phyloP scores from a whole-genome alignment of 1,140 invertebrate genomes.

The Heterodera carotae region DNA sequence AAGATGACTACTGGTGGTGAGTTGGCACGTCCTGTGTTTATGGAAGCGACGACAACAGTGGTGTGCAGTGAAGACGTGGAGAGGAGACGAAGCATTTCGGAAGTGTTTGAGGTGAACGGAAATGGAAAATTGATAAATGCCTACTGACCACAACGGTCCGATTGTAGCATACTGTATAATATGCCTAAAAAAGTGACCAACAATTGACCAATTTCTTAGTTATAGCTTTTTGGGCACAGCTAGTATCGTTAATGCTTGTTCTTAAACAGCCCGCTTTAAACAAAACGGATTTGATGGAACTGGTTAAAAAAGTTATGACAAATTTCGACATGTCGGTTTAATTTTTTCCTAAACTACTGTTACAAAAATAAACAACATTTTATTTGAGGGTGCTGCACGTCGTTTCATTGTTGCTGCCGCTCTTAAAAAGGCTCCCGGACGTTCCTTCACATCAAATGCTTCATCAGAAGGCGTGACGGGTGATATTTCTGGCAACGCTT shows the following conservation, averaged over 20 bases:
- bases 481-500: neutral
- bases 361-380: too few species aligned
- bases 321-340: too few species aligned
- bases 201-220: too few species aligned
- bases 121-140: neutral
- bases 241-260: too few species aligned
- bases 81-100: constrained; percentile 37
- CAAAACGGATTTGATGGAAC: too few species aligned
- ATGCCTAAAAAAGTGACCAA: too few species aligned
- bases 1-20: constrained; percentile 2
- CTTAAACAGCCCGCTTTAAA: too few species aligned
- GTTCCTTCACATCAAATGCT: neutral
- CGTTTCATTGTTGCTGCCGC: neutral
- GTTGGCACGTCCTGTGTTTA: neutral
- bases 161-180: too few species aligned
- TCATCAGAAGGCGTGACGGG: neutral
- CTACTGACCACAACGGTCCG: too few species aligned
- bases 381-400: constrained; percentile 1
- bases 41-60: neutral
- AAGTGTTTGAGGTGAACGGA: constrained; percentile 37
- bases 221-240: too few species aligned
- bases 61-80: neutral
- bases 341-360: too few species aligned
- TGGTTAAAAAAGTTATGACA: too few species aligned
- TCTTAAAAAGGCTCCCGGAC: neutral